These are phyloP conservation scores for Drosophila kambysellisi DNA, from an alignment of 2,888 invertebrate species.

Conservation along the genomic window DNA sequence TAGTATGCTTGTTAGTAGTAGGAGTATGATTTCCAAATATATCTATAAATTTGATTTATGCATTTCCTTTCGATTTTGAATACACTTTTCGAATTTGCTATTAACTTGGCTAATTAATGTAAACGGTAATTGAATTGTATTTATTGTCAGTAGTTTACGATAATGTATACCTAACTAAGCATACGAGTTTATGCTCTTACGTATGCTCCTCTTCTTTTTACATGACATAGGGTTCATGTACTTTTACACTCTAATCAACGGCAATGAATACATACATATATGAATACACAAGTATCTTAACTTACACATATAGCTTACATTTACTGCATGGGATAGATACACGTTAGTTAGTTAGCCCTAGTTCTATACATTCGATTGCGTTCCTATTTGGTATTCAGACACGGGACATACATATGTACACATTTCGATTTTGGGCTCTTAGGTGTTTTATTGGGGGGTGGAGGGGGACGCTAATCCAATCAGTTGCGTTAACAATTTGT, in stretches of 20 bases:
- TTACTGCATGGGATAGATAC: conserved; percentile 25
- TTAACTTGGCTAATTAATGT: conserved; percentile 48
- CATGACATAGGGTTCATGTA: conserved; percentile 7
- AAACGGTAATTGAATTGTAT: conserved; percentile 81
- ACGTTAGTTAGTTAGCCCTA: conserved; percentile 1
- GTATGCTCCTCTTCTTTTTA: neutral
- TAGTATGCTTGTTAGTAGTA: conserved; percentile 16
- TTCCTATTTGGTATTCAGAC: conserved; percentile 2
- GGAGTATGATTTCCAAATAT: conserved; percentile 32
- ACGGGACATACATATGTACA: conserved; percentile 21
- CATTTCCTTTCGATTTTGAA: conserved; percentile 16
- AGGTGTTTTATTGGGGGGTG: neutral
- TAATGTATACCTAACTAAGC: conserved; percentile 50
- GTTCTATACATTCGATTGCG: neutral
- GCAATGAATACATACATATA: conserved; percentile 23
- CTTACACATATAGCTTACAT: conserved; percentile 26
- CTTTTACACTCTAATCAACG: conserved; percentile 15
- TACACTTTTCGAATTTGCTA: conserved; percentile 29
- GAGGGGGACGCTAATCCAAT: conserved; percentile 52
- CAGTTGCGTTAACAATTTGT: conserved; percentile 63
- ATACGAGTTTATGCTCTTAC: conserved; percentile 8
- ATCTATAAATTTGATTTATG: conserved; percentile 67
- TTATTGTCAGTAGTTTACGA: conserved; percentile 85
- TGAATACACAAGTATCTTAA: conserved; percentile 13
- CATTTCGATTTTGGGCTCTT: neutral